phyloP scores from a whole-genome alignment of 2,888 invertebrate genomes.

The Dryobotodes eremita region DNA sequence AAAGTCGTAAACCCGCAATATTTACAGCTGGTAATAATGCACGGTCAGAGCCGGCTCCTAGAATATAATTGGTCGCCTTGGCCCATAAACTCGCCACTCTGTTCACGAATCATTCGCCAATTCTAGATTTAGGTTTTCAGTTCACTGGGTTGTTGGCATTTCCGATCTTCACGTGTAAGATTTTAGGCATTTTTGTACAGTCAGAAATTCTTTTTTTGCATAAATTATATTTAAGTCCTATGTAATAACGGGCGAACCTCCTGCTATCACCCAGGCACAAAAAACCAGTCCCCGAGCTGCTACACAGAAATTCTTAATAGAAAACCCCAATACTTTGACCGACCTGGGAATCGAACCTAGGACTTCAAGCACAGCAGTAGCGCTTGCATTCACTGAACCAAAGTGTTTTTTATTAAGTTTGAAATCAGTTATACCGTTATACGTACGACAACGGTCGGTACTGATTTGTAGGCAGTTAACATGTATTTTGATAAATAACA shows the following conservation, averaged over 20 bases:
- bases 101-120: constrained; percentile 86
- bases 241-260: too few species aligned
- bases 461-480: neutral
- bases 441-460: too few species aligned
- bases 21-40: constrained; percentile 70
- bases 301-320: neutral
- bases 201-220: too few species aligned
- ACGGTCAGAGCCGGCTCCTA: constrained; percentile 73
- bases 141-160: constrained; percentile 86
- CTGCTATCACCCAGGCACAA: neutral
- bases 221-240: too few species aligned
- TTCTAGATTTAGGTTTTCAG: constrained; percentile 91
- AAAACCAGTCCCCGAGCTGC: too few species aligned
- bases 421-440: neutral
- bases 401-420: neutral
- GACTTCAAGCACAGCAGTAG: too few species aligned
- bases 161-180: constrained; percentile 75
- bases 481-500: neutral
- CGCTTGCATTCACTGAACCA: neutral
- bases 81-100: constrained; percentile 85
- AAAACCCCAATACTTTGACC: neutral
- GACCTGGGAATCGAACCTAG: neutral
- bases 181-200: constrained; percentile 43
- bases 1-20: constrained; percentile 73
- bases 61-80: constrained; percentile 87